Conservation (phyloP, 1,140 invertebrate genomes). For the Papilio glaucus region DNA sequence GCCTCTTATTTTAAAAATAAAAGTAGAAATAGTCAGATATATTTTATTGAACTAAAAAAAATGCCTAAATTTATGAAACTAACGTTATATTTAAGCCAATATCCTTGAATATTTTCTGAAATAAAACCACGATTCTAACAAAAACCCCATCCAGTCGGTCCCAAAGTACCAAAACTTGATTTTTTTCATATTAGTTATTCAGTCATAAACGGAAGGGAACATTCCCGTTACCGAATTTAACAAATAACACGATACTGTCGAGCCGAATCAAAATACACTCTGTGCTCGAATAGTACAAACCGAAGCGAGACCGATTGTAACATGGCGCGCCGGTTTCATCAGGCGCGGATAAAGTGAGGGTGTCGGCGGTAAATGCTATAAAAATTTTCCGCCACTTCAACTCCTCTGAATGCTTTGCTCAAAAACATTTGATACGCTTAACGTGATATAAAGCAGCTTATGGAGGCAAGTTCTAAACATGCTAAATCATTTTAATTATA, state of each 20-base stretch:
- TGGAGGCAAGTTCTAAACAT: background rate
- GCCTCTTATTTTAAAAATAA: too few species aligned
- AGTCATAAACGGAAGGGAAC: conserved; percentile 43
- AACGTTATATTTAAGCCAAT: too few species aligned
- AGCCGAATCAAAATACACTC: conserved; percentile 41
- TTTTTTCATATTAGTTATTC: conserved; percentile 58
- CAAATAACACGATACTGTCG: conserved; percentile 14
- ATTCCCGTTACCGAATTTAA: conserved; percentile 37
- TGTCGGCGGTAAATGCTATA: conserved; percentile 53
- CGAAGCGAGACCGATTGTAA: conserved; percentile 29
- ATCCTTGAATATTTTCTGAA: conserved; percentile 6
- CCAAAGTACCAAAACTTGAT: conserved; percentile 51
- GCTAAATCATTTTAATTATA: conserved; percentile 5
- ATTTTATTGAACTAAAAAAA: too few species aligned
- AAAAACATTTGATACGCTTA: conserved; percentile 9
- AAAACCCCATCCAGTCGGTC: conserved; percentile 47
- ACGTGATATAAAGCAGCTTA: conserved; percentile 40
- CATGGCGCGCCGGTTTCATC: conserved; percentile 47
- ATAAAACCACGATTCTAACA: conserved; percentile 6
- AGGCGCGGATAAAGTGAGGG: conserved; percentile 45
- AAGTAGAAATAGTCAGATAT: too few species aligned
- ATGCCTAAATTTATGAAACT: too few species aligned
- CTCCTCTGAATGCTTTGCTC: conserved; percentile 42
- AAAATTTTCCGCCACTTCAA: conserved; percentile 52
- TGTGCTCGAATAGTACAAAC: conserved; percentile 39